phyloP scores from a whole-genome alignment of 1,140 invertebrate species.

The Maconellicoccus hirsutus region DNA sequence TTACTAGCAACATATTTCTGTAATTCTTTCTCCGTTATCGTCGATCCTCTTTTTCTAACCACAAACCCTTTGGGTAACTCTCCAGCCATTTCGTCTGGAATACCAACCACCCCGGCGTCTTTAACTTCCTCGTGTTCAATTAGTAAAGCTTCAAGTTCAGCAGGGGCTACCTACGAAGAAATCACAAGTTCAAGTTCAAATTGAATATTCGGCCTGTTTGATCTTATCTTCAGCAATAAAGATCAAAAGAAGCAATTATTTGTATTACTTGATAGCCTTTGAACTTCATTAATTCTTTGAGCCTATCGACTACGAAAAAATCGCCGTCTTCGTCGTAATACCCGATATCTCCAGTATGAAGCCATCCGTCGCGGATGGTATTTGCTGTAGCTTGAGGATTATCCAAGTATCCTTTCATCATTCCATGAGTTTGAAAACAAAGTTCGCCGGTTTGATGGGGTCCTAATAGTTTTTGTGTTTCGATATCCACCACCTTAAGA shows the following conservation, averaged over 20 bases:
- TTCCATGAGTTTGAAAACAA: conserved; percentile 49
- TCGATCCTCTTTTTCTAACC: conserved; percentile 38
- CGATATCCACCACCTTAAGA: conserved; percentile 44
- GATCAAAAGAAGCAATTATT: not conserved
- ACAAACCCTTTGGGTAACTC: conserved; percentile 51
- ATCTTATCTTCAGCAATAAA: not conserved
- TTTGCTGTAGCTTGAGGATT: conserved; percentile 48
- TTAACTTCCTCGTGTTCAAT: conserved; percentile 48
- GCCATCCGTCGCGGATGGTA: conserved; percentile 54
- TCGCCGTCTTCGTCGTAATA: conserved; percentile 55
- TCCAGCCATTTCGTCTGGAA: conserved; percentile 49
- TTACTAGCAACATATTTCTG: conserved; percentile 41
- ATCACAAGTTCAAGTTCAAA: too few relatives aligned
- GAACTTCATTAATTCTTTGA: conserved; percentile 70
- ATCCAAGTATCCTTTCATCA: conserved; percentile 54
- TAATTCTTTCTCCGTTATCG: conserved; percentile 40
- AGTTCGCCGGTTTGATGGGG: conserved; percentile 51
- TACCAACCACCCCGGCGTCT: conserved; percentile 60
- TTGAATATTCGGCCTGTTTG: not conserved
- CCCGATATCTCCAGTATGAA: conserved; percentile 67
- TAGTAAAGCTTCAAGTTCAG: conserved; percentile 58
- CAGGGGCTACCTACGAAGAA: conserved; percentile 45
- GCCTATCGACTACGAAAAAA: conserved; percentile 59
- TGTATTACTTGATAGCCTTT: conserved; percentile 57
- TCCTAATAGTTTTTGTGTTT: conserved; percentile 47